Conservation (phyloP, 2,888 invertebrate species). For the Hylaea fasciaria region DNA sequence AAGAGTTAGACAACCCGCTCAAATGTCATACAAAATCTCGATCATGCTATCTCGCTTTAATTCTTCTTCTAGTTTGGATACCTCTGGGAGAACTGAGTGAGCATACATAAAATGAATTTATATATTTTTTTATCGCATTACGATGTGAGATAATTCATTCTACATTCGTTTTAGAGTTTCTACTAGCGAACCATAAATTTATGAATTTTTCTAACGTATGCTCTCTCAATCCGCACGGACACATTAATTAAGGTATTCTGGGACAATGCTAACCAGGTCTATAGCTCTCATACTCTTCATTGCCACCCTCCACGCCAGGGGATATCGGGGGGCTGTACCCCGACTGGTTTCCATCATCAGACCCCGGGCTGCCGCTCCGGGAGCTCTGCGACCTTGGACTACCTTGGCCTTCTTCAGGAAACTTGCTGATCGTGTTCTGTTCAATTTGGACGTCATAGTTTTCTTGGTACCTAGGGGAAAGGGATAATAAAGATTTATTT, state of each 20-base stretch:
- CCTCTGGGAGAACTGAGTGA: too few relatives aligned
- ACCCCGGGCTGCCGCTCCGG: slow-evolving; percentile 74
- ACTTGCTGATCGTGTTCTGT: slow-evolving; percentile 75
- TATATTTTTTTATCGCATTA: too few relatives aligned
- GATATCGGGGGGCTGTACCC: slow-evolving; percentile 93
- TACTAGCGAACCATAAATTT: too few relatives aligned
- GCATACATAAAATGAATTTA: too few relatives aligned
- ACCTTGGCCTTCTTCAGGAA: slow-evolving; percentile 33
- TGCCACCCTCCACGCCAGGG: slow-evolving; percentile 91
- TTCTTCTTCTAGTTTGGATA: too few relatives aligned
- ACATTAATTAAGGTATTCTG: too few relatives aligned
- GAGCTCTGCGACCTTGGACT: slow-evolving; percentile 57
- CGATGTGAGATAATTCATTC: too few relatives aligned
- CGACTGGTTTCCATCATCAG: slow-evolving; percentile 86
- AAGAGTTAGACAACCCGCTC: too few relatives aligned
- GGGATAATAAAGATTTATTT: neutral
- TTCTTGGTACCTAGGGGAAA: slow-evolving; percentile 65
- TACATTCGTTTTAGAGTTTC: too few relatives aligned
- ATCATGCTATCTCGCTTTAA: too few relatives aligned
- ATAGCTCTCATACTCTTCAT: slow-evolving; percentile 75
- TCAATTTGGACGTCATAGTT: slow-evolving; percentile 79
- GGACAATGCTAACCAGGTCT: slow-evolving; percentile 69
- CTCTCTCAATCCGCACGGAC: neutral
- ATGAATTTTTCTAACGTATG: too few relatives aligned
- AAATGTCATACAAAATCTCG: too few relatives aligned